Base-by-base conservation (phyloP, 2,888 invertebrate genomes). In the Yponomeuta evonymella region DNA sequence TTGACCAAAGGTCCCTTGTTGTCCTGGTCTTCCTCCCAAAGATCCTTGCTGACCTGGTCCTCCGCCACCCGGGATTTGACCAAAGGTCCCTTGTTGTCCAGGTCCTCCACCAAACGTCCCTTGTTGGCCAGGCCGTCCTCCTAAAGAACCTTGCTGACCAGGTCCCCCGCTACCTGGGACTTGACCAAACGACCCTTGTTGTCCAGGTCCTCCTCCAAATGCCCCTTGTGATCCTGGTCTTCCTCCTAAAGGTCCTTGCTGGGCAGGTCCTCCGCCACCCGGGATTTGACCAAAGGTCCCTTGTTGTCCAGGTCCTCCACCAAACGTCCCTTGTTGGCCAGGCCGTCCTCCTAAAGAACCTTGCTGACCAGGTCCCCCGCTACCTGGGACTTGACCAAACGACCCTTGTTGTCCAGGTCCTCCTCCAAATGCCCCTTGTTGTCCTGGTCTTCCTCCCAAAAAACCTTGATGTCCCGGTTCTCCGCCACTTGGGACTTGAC, bases 221-320 rank as follows among this genome's bases (percentile, higher is more conserved):
- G 36, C 36, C 15, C 63, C 36, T 23, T 65, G 48, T 23, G 29
- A 33, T 15, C 62, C 69, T 48, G 69, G 12, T 64, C 58, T 36
- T 62, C 10, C 71, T 67, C 65, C 51, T 2, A 12, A 12, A 58
- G 51, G 5, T 12, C 12, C 51, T 58, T 58, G 51, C 63, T 51
- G 62, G 2, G 36, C 66, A 68, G 23, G 51, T 43, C 43, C 48
- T 48, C 48, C 75, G 66, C 75, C 29, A 12, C 67, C 65, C 65
- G 29, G 73, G 23, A 76, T 75, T 58, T 48, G 71, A 43, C 73
- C 73, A 33, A 70, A 58, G 33, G 62, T 30, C 12, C 68, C 68
- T 69, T 43, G 36, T 33, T 66, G 69, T 11, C 62, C 69, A 62
- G 69, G 5, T 64, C 58, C 62, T 66, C 10, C 71, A 65, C 58